Conservation (phyloP, 1,140 invertebrate genomes). For the Penaeus japonicus region DNA sequence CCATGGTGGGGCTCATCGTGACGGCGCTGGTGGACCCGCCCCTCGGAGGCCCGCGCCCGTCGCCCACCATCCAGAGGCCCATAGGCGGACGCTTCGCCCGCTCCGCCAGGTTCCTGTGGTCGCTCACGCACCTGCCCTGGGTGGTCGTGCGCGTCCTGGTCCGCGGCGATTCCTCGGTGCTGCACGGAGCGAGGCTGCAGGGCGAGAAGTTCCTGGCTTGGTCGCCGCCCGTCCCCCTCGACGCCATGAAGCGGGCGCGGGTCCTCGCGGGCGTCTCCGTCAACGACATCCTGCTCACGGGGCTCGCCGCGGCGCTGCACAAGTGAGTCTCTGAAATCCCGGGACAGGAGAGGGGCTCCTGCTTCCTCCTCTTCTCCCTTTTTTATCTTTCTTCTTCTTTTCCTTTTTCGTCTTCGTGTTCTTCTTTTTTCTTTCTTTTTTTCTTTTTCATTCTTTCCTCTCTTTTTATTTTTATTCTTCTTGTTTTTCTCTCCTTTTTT, state of each 20-base stretch:
- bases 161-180: not conserved
- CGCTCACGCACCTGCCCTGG: constrained; percentile 19
- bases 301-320: constrained; percentile 13
- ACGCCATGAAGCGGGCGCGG: constrained; percentile 16
- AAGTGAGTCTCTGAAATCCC: not conserved
- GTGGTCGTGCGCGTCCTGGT: constrained; percentile 17
- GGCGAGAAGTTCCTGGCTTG: constrained; percentile 29
- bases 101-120: not conserved
- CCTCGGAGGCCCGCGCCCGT: not conserved
- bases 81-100: not conserved
- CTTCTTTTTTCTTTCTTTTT: too few species aligned
- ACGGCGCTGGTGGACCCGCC: constrained; percentile 23
- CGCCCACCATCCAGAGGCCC: not conserved
- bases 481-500: too few species aligned
- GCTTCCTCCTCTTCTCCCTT: too few species aligned
- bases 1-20: constrained; percentile 20
- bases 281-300: constrained; percentile 40
- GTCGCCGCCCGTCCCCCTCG: constrained; percentile 26
- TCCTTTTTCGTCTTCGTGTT: too few species aligned
- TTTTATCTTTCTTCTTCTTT: too few species aligned
- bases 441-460: too few species aligned
- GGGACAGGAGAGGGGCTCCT: too few species aligned
- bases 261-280: constrained; percentile 32
- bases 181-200: constrained; percentile 15
- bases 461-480: too few species aligned